phyloP scores from a whole-genome alignment of 1,140 invertebrate species.

The Microplitis demolitor region DNA sequence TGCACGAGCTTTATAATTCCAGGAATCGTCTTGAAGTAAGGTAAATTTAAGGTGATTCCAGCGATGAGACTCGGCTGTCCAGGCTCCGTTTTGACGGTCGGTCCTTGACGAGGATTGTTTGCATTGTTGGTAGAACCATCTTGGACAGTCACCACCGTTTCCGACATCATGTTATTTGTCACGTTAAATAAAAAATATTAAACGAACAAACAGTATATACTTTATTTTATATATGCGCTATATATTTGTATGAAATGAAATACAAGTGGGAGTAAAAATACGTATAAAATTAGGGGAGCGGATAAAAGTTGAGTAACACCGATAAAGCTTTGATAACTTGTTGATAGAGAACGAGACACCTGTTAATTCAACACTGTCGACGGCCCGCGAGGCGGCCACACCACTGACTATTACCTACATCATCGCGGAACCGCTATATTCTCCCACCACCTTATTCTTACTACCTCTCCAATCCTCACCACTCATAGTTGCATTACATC shows the following conservation, averaged over 20 bases:
- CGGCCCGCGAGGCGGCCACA: slow-evolving; percentile 35
- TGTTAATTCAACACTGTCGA: slow-evolving; percentile 9
- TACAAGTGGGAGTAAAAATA: not conserved
- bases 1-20: slow-evolving; percentile 63
- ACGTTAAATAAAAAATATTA: slow-evolving; percentile 1
- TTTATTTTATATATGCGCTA: not conserved
- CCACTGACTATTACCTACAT: slow-evolving; percentile 42
- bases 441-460: slow-evolving; percentile 30
- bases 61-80: slow-evolving; percentile 46
- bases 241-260: not conserved
- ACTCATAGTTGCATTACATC: no score
- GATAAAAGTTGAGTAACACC: slow-evolving; percentile 24
- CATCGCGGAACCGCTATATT: slow-evolving; percentile 35
- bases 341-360: slow-evolving; percentile 9
- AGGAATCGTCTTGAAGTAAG: slow-evolving; percentile 61
- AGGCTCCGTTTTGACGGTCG: slow-evolving; percentile 47
- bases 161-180: slow-evolving; percentile 51
- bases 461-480: not conserved
- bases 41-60: slow-evolving; percentile 55
- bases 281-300: slow-evolving; percentile 7
- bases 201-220: no score
- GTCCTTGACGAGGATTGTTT: slow-evolving; percentile 42
- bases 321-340: not conserved
- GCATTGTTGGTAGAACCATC: slow-evolving; percentile 45
- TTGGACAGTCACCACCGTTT: slow-evolving; percentile 53